Conservation (phyloP, 2,797 vertebrate species). For the Euphonia xanthogaster region DNA sequence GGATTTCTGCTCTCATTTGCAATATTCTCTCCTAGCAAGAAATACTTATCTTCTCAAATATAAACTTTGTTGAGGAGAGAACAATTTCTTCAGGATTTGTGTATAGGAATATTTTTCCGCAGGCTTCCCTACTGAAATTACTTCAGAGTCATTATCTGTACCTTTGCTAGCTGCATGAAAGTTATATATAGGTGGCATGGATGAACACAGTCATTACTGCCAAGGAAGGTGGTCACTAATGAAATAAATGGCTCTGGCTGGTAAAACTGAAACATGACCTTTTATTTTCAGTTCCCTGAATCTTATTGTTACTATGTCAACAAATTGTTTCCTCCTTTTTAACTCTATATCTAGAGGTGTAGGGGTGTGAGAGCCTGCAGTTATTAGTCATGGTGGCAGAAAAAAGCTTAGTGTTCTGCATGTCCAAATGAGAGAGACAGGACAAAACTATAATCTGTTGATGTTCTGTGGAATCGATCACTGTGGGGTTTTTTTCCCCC, state of each 20-base stretch:
- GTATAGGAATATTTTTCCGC: neutral
- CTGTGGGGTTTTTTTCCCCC: fast-evolving
- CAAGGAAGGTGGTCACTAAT: neutral
- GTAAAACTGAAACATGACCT: neutral
- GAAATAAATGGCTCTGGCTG: neutral
- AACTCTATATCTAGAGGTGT: neutral
- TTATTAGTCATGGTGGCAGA: neutral
- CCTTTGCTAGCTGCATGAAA: neutral
- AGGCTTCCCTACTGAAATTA: neutral
- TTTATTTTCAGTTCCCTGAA: neutral
- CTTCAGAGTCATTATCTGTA: neutral
- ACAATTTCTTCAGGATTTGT: neutral
- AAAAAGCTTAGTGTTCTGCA: neutral
- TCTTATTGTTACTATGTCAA: neutral
- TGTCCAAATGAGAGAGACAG: neutral
- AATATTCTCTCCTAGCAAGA: neutral
- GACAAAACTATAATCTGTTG: neutral
- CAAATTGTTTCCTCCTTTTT: neutral
- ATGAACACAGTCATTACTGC: neutral
- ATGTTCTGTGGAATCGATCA: neutral
- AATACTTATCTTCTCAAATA: neutral
- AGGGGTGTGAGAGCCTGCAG: neutral
- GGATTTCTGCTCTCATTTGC: neutral
- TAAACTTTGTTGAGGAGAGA: neutral
- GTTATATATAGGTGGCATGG: neutral